A percentile compares a stretch with the other conserved stretches of the same genome.
Conservation (phyloP, 2,888 invertebrate species). For the Conus canariensis region DNA sequence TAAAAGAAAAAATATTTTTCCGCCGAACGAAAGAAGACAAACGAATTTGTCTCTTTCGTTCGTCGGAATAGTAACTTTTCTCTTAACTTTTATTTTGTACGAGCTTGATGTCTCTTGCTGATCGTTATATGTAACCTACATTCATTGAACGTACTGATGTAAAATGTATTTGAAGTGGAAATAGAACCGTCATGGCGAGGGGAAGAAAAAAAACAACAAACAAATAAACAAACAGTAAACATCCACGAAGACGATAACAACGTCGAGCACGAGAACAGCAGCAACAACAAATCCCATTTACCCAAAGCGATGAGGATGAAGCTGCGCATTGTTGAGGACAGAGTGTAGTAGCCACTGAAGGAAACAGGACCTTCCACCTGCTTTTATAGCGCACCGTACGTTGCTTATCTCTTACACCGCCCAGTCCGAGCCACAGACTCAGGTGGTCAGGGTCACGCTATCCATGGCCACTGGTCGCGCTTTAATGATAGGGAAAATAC, state of each 20-base stretch:
- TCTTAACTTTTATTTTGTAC: no score
- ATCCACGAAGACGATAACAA: not conserved
- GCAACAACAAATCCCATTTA: not conserved
- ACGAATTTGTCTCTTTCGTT: no score
- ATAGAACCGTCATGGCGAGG: no score
- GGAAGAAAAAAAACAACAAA: no score
- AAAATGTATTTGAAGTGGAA: no score
- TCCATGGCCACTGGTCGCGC: not conserved
- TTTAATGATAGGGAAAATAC: no score
- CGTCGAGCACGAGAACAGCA: not conserved
- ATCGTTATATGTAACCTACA: no score
- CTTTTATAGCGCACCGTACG: not conserved
- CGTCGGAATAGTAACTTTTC: no score
- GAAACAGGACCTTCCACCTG: not conserved
- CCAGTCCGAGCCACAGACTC: not conserved
- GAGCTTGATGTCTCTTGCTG: no score
- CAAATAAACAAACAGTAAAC: not conserved
- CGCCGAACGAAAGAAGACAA: no score
- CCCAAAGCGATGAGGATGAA: conserved; percentile 18
- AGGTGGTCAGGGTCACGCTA: not conserved
- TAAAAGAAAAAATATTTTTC: no score
- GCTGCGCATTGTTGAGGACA: not conserved
- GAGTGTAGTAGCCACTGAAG: not conserved
- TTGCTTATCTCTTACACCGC: not conserved
- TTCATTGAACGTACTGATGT: no score